Percentiles rank a stretch among this genome's conserved stretches.
Evolutionary conservation across 2,888 invertebrate genomes (phyloP).

Genomic region (Eristalinus sepulchralis): DNA sequence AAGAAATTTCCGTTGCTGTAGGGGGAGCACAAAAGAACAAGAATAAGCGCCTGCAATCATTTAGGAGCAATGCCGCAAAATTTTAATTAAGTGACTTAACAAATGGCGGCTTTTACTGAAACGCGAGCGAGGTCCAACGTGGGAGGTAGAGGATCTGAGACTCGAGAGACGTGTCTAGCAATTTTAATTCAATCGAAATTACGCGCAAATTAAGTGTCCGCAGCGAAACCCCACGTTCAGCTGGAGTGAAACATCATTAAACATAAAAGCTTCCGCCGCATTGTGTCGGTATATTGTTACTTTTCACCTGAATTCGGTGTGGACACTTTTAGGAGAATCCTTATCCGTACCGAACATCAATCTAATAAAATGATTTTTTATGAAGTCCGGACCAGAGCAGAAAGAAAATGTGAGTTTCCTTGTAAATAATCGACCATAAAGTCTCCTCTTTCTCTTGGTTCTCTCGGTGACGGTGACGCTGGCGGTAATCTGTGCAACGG

Average conservation of each 20-base stretch:
- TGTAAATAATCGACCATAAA: conserved; percentile 57
- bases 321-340: conserved; percentile 69
- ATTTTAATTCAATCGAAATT: conserved; percentile 64
- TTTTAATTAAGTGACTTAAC: conserved; percentile 37
- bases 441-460: conserved; percentile 12
- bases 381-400: conserved; percentile 7
- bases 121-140: conserved; percentile 51
- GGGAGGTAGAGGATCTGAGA: conserved; percentile 58
- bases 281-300: conserved; percentile 47
- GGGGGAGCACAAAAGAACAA: conserved; percentile 16
- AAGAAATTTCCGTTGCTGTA: conserved; percentile 27
- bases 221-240: conserved; percentile 54
- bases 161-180: conserved; percentile 66
- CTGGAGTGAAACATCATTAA: conserved; percentile 45
- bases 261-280: conserved; percentile 69
- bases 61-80: conserved; percentile 25
- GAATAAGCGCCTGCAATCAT: neutral
- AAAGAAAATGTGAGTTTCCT: conserved; percentile 50
- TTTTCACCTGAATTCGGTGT: conserved; percentile 67
- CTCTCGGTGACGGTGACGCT: conserved; percentile 12
- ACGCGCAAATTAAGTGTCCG: conserved; percentile 63
- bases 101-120: conserved; percentile 17
- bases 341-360: conserved; percentile 61
- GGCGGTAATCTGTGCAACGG: conserved; percentile 22
- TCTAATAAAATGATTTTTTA: conserved; percentile 69